Evolutionary conservation across 1,140 invertebrate genomes (phyloP), one percentile per base, ranked within the genome.

Genomic region (Hydropsyche tenuis): DNA sequence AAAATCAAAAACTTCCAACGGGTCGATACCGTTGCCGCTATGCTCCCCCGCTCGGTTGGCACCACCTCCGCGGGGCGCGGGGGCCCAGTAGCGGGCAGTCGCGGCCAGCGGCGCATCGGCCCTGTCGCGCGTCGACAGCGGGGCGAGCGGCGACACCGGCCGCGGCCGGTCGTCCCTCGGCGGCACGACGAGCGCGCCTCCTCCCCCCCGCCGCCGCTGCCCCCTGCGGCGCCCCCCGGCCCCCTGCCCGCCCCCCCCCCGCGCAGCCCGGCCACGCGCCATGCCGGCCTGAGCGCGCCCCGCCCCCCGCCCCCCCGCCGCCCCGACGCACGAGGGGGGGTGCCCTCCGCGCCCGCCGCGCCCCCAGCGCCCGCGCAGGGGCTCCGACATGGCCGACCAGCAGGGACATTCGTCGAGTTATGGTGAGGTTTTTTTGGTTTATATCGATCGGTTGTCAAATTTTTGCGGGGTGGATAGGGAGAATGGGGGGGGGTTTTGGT

Each of bases 371-470:
- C 56, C 56, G 7, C 56, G 56, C 7, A 3, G 23, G 3, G 30
- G 4, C 46, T n/a, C 46, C 46, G 56, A 62, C 56, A 62, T 62
- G 56, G 56, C 56, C 56, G 56, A 62, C 56, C 30, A 37, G 30
- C 30, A 37, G 30, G 56, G 56, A 16, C 65, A 68, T 27, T 48
- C 64, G 6, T 66, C 64, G 2, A 30, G 46, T 1, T n/a, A 20
- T 20, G 64, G 64, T 68, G 27, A 6, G 2, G 9, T 3, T 18
- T 1, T 43, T 14, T 68, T 22, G 18, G 9, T 16, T 11, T 37
- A 3, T 37, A 37, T 9, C 30, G n/a, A n/a, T n/a, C n/a, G n/a
- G n/a, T n/a, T n/a, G n/a, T n/a, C n/a, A n/a, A n/a, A n/a, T n/a
- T n/a, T n/a, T n/a, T n/a, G n/a, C n/a, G n/a, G n/a, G n/a, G n/a